Evolutionary conservation across 2,113 vertebrate species (phyloP).

Genomic region (Maccullochella peelii): DNA sequence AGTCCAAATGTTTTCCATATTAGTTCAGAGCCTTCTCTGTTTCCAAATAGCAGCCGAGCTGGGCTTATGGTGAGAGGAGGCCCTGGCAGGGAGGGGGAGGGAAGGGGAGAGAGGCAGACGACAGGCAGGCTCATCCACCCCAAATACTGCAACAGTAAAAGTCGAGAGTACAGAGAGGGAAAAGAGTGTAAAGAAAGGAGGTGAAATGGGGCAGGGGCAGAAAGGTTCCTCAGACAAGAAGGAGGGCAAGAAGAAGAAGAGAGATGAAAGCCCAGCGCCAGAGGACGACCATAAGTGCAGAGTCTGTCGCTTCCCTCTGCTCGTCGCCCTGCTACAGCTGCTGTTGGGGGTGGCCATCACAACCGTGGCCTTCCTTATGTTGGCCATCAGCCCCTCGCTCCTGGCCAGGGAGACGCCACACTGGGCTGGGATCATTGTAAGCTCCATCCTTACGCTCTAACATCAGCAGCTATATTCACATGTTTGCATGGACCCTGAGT

Average conservation of each 20-base stretch:
- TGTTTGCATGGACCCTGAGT: conserved; percentile 68
- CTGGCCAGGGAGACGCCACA: conserved; percentile 94
- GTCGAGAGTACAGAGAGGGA: conserved; percentile 49
- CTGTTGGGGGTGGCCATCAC: conserved; percentile 88
- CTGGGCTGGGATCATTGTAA: conserved; percentile 99
- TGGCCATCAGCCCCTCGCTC: conserved; percentile 91
- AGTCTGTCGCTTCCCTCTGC: conserved; percentile 94
- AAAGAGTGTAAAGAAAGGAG: conserved; percentile 45
- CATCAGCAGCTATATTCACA: conserved; percentile 17
- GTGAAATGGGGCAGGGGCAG: conserved; percentile 73
- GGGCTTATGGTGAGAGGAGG: conserved; percentile 77
- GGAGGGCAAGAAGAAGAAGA: conserved; percentile 67
- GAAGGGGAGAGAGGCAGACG: conserved; percentile 54
- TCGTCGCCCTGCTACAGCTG: conserved; percentile 94
- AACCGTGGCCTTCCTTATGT: conserved; percentile 93
- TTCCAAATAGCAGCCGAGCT: conserved; percentile 85
- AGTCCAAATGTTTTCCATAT: conserved; percentile 97
- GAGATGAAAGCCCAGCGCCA: conserved; percentile 72
- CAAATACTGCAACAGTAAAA: conserved; percentile 63
- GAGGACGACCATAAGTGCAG: conserved; percentile 88
- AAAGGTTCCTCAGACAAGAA: conserved; percentile 76
- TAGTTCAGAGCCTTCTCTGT: conserved; percentile 91
- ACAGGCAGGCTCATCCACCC: conserved; percentile 60
- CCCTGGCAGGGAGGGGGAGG: conserved; percentile 67
- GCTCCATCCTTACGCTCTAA: conserved; percentile 71